Evolutionary conservation across 2,797 vertebrate species (phyloP), one percentile per base, ranked within the genome.

Genomic region (Hapalemur alaotrensis): DNA sequence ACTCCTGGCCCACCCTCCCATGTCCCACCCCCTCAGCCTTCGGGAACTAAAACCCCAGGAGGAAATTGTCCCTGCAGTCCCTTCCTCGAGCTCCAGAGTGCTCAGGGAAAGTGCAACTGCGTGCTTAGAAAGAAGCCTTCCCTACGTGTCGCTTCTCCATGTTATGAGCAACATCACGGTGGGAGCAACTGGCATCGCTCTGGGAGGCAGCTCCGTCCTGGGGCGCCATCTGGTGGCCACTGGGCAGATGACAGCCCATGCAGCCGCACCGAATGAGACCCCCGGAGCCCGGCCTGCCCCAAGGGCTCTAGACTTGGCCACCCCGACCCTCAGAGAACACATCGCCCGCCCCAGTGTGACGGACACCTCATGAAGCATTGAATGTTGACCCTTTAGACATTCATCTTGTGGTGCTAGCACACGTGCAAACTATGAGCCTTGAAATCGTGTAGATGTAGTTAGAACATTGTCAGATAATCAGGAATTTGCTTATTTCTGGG

Each of bases 191-290:
- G 72, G 28, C 38, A 2, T 1, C 0, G 0, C 41, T n/a, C 28
- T 1, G 6, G 7, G 32, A 46, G 79, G 59, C 83, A 75, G 4
- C 35, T 4, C 76, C 20, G 0, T 87, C 76, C 89, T 95, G 48
- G 54, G 67, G 72, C 54, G 46, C 96, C 97, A 95, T 59, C 97
- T 97, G 95, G 91, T 94, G 98, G 93, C 25, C 67, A 8, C 3
- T 23, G 9, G 23, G n/a, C 23, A 5, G 17, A 48, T 54, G 48
- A 54, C 85, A 20, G 67, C 12, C 73, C 50, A 12, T 35, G 1
- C 7, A 0, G 9, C 72, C 17, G 0, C 7, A 1, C 17, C 10
- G 0, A 7, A 23, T 32, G 43, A 76, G 48, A 65, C 18, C 57
- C 54, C 1, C 8, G 28, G 50, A 43, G 28, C 43, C 78, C 15